Percentiles rank a stretch among this genome's conserved stretches.
Evolutionary conservation across 2,888 invertebrate genomes (phyloP).

Genomic region (Rhorus exstirpatorius): DNA sequence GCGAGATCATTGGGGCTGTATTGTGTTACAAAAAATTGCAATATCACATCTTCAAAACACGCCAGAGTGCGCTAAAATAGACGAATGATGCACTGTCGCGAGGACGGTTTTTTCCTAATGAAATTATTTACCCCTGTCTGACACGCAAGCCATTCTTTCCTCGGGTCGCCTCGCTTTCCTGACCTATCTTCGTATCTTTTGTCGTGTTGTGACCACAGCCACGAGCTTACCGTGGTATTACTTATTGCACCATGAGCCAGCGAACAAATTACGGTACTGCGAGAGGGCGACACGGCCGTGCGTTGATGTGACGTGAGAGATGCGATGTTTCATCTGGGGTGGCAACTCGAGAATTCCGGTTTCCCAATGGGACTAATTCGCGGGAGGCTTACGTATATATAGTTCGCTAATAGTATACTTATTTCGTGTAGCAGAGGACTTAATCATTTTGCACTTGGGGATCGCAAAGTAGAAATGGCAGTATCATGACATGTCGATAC

Average conservation of each 20-base stretch:
- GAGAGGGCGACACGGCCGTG: not conserved
- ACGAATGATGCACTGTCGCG: not conserved
- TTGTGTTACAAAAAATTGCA: no score
- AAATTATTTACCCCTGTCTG: slow-evolving; percentile 5
- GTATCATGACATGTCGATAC: no score
- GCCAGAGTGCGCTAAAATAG: slow-evolving; percentile 5
- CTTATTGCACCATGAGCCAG: slow-evolving; percentile 38
- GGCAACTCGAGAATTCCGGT: not conserved
- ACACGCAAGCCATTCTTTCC: slow-evolving; percentile 4
- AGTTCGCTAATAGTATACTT: no score
- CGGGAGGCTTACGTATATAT: no score
- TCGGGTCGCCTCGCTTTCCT: not conserved
- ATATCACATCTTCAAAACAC: not conserved
- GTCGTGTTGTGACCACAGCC: not conserved
- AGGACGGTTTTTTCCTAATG: not conserved
- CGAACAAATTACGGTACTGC: slow-evolving; percentile 6
- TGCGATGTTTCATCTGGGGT: not conserved
- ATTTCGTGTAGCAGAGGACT: no score
- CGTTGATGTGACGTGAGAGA: not conserved
- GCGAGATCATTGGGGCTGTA: no score
- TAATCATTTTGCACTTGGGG: no score
- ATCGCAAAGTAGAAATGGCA: no score
- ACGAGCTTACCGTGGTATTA: slow-evolving; percentile 18
- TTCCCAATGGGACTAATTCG: not conserved
- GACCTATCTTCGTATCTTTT: slow-evolving; percentile 12